phyloP scores from a whole-genome alignment of 2,888 invertebrate species.

The Megamerina dolium region DNA sequence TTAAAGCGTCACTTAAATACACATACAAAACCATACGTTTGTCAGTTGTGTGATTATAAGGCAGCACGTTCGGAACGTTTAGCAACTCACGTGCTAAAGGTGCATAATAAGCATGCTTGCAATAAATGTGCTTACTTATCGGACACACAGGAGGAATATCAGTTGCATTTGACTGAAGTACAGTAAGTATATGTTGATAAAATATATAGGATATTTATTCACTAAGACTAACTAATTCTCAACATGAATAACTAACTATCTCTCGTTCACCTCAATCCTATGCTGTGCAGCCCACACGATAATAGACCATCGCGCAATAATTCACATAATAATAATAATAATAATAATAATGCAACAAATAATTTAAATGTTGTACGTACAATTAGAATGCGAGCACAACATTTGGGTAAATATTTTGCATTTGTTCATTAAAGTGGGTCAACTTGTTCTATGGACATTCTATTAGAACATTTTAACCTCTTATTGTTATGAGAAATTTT shows the following conservation, averaged over 20 bases:
- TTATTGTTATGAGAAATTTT: no score
- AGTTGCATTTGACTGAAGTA: conserved; percentile 69
- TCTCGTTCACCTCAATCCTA: conserved; percentile 6
- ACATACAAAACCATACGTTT: conserved; percentile 86
- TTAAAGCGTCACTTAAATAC: conserved; percentile 87
- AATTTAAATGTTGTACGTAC: conserved; percentile 48
- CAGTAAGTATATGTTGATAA: conserved; percentile 57
- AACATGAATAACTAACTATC: no score
- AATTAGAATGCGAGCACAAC: conserved; percentile 46
- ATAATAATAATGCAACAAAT: conserved; percentile 32
- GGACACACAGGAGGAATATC: conserved; percentile 74
- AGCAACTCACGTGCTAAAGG: conserved; percentile 84
- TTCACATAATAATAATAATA: conserved; percentile 32
- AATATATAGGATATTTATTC: no score
- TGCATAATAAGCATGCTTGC: conserved; percentile 86
- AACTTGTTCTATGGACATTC: not conserved
- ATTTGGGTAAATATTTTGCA: conserved; percentile 44
- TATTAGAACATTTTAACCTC: no score
- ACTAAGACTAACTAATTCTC: no score
- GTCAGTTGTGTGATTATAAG: conserved; percentile 87
- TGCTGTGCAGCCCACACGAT: conserved; percentile 40
- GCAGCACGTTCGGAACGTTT: conserved; percentile 85
- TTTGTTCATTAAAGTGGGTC: no score
- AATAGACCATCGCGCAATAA: conserved; percentile 44
- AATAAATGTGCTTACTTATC: conserved; percentile 82